Conservation (phyloP, 2,113 vertebrate genomes). For the Taurulus bubalis region DNA sequence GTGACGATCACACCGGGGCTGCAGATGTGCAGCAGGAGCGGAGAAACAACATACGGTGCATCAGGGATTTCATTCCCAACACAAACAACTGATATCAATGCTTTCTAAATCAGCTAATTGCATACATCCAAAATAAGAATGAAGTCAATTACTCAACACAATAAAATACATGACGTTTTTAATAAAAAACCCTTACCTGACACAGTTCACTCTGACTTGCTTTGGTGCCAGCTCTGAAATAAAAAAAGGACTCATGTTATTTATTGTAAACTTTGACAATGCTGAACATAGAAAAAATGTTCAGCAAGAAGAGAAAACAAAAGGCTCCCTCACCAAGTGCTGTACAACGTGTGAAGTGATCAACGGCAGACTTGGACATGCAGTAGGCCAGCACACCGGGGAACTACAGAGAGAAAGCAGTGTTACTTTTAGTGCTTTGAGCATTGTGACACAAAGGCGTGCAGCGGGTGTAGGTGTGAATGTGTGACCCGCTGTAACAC, state of each 20-base stretch:
- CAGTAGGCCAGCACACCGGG: slow-evolving; percentile 86
- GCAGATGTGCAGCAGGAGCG: slow-evolving; percentile 13
- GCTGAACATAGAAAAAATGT: neutral
- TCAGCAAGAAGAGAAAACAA: neutral
- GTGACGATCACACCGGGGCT: slow-evolving; percentile 87
- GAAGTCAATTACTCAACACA: neutral
- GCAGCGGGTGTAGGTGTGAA: neutral
- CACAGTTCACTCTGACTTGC: slow-evolving; percentile 86
- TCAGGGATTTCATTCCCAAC: neutral
- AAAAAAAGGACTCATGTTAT: neutral
- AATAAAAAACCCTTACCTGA: slow-evolving; percentile 74
- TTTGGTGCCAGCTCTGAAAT: slow-evolving; percentile 84
- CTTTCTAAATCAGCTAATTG: neutral
- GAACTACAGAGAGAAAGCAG: slow-evolving; percentile 73
- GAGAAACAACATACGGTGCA: neutral
- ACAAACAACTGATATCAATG: neutral
- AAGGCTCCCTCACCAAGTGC: slow-evolving; percentile 80
- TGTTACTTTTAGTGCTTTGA: too few species aligned
- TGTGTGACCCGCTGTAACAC: slow-evolving; percentile 43
- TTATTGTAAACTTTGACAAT: neutral
- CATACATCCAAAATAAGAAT: neutral
- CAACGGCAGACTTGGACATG: slow-evolving; percentile 87
- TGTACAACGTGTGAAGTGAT: slow-evolving; percentile 85
- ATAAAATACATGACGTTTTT: neutral
- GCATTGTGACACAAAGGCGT: neutral